Conservation (phyloP, 2,113 vertebrate species). For the Daphoenositta chrysoptera region DNA sequence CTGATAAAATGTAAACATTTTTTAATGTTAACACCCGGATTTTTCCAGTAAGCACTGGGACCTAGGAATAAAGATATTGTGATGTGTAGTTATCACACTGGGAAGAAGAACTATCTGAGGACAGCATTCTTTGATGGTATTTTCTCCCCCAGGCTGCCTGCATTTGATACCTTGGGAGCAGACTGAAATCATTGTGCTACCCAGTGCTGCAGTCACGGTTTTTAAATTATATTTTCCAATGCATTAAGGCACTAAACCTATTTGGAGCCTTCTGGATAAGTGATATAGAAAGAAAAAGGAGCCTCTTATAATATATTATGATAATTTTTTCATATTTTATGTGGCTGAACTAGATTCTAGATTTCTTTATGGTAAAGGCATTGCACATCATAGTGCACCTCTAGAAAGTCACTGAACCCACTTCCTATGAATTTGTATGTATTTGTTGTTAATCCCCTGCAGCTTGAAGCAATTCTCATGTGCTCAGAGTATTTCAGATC, state of each 20-base stretch:
- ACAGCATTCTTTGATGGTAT: background rate
- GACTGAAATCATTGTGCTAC: background rate
- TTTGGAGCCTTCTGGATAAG: background rate
- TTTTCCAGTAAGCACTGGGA: background rate
- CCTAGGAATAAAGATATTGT: background rate
- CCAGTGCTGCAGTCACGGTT: background rate
- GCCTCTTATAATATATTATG: background rate
- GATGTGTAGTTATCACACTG: background rate
- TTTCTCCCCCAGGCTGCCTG: background rate
- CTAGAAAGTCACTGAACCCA: background rate
- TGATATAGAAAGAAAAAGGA: background rate
- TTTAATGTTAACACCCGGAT: background rate
- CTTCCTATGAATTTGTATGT: background rate
- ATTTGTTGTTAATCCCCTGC: constrained; percentile 41
- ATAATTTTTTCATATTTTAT: background rate
- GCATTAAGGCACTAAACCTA: background rate
- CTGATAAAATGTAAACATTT: background rate
- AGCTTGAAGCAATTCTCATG: constrained; percentile 59
- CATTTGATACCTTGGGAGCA: background rate
- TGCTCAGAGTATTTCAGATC: constrained; percentile 20
- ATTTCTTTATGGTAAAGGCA: background rate
- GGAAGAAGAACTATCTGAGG: background rate
- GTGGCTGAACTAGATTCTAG: background rate
- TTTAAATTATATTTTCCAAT: background rate
- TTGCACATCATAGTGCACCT: background rate